A percentile compares a stretch with the other conserved stretches of the same genome.
These are phyloP conservation scores for Gnatocerus cornutus DNA, from an alignment of 2,888 invertebrate genomes.

Conservation along the genomic window DNA sequence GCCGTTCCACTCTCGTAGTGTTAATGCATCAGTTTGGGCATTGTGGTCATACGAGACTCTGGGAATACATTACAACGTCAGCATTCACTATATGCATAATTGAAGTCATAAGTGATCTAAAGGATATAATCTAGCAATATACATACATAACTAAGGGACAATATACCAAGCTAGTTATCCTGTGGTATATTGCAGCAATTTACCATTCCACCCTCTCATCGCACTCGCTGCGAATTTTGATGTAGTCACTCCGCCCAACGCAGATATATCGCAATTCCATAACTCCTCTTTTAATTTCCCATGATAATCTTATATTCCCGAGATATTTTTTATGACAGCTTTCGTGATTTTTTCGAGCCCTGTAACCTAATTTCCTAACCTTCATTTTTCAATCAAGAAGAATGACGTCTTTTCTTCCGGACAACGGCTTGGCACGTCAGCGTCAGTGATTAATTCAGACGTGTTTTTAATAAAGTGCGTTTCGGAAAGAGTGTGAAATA, in stretches of 20 bases:
- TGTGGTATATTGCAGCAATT: constrained; percentile 41
- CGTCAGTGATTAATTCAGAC: constrained; percentile 43
- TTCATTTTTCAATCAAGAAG: constrained; percentile 14
- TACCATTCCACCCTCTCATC: constrained; percentile 33
- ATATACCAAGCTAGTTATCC: constrained; percentile 45
- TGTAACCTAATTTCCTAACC: constrained; percentile 16
- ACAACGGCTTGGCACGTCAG: constrained; percentile 32
- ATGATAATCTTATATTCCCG: constrained; percentile 32
- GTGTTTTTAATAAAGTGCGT: constrained; percentile 46
- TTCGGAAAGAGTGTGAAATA: constrained; percentile 52
- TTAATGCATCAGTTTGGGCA: constrained; percentile 30
- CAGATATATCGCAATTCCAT: constrained; percentile 34
- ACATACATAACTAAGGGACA: constrained; percentile 47
- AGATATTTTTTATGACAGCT: constrained; percentile 13
- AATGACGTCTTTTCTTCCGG: constrained; percentile 25
- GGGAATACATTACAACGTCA: constrained; percentile 40
- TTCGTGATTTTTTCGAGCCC: constrained; percentile 25
- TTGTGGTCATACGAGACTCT: constrained; percentile 41
- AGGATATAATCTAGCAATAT: constrained; percentile 49
- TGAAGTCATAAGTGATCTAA: constrained; percentile 51
- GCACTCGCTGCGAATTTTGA: constrained; percentile 34
- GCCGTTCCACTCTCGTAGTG: constrained; percentile 17
- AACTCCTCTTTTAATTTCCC: constrained; percentile 43
- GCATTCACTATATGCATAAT: constrained; percentile 48
- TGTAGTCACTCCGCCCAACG: constrained; percentile 32